Evolutionary conservation across 2,113 vertebrate species (phyloP), one percentile per base, ranked within the genome.

Genomic region (Hiodon alosoides): DNA sequence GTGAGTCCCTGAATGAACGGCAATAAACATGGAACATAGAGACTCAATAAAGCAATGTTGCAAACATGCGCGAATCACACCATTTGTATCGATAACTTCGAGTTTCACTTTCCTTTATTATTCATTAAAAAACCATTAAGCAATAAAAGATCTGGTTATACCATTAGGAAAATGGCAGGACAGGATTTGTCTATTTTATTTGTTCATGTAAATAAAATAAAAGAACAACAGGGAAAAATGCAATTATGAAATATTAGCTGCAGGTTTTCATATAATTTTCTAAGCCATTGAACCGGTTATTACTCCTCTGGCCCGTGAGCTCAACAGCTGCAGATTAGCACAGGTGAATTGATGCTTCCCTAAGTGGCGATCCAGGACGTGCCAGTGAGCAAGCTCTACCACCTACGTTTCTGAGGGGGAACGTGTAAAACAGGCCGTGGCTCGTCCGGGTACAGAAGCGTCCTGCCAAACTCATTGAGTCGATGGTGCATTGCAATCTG

Each of bases 261-360:
- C 80, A 89, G 86, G 83, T 84, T 88, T 87, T 87, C 91, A 86
- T 82, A 85, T 83, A 89, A 92, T 91, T 91, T 91, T 91, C 88
- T 90, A 90, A 87, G 79, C 87, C 88, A 90, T 92, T 87, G 87
- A 88, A 83, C 82, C 69, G 68, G 78, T 79, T 71, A 76, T 80
- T 47, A 16, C 77, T 85, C 67, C 79, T 84, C 83, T 73, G 81
- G 84, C 81, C 85, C 83, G 77, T 73, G 52, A 81, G 80, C 78
- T 76, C 83, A 74, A 81, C 71, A 83, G 85, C 83, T 83, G 80
- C 79, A 82, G 81, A 81, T 78, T 48, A 68, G 73, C 64, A 8
- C 64, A 76, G 74, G 69, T 69, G 54, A 72, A 62, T 50, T 61
- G 76, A 68, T 51, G 74, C 31, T 67, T 72, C 62, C 71, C 74